Evolutionary conservation across 1,140 invertebrate species (phyloP).

Genomic region (Prorops nasuta): DNA sequence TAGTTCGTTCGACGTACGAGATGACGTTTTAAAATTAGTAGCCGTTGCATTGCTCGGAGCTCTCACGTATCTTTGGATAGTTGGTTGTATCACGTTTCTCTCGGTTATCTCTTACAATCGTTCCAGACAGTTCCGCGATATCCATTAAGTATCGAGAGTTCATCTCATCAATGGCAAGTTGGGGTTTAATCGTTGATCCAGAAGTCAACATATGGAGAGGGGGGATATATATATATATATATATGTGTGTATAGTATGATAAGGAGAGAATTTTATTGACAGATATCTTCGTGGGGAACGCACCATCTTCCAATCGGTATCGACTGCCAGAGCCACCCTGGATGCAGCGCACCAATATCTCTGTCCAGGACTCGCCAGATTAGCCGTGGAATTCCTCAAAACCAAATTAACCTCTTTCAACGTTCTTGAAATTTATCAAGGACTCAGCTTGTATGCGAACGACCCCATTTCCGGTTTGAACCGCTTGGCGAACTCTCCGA

Average conservation of each 20-base stretch:
- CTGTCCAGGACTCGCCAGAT: constrained; percentile 61
- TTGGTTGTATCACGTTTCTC: constrained; percentile 7
- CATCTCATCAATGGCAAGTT: no score
- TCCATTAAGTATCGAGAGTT: no score
- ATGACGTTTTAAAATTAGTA: not conserved
- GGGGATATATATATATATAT: no score
- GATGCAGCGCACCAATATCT: constrained; percentile 70
- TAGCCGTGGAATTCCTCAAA: constrained; percentile 64
- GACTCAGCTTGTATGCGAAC: constrained; percentile 48
- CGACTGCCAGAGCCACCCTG: constrained; percentile 64
- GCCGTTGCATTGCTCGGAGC: not conserved
- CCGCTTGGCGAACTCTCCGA: constrained; percentile 14
- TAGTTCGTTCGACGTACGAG: no score
- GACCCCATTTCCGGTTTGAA: constrained; percentile 8
- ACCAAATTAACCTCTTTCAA: constrained; percentile 49
- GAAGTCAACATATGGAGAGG: no score
- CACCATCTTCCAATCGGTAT: constrained; percentile 63
- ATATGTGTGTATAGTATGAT: no score
- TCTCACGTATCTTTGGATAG: constrained; percentile 20
- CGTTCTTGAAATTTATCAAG: constrained; percentile 57
- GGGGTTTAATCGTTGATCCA: no score
- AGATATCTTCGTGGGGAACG: constrained; percentile 65
- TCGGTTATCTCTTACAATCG: constrained; percentile 4
- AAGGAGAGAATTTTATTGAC: no score
- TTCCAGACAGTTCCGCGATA: no score